Evolutionary conservation across 2,888 invertebrate genomes (phyloP), one percentile per base, ranked within the genome.

Genomic region (Apotomis betuletana): DNA sequence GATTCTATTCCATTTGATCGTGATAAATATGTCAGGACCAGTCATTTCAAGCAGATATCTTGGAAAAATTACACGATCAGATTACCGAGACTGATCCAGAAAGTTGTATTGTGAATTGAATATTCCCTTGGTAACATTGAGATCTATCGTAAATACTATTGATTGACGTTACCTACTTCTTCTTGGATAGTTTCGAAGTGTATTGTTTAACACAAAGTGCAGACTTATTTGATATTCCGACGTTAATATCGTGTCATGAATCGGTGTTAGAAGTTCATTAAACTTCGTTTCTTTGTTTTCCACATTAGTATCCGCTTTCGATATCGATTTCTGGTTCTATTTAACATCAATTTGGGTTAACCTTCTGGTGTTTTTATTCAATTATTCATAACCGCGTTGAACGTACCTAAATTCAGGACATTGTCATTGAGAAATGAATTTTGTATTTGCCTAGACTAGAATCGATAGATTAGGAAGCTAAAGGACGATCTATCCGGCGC

Each of bases 231-330:
- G 27, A 52, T 51, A 59, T 44, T 55, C 64, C 44, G 54, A 64
- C 57, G 44, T 41, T 57, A 65, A 74, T 75, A 67, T 61, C 55
- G 72, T 70, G 67, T 74, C 69, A 68, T 61, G 60, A 74, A 75
- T 68, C 64, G 10, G 68, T 70, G 74, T 63, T 75, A 74, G 70
- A 73, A 74, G 82, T 80, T 80, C 81, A 75, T 75, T 80, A 77
- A 77, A 80, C 82, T 74, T 65, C 55, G 63, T 67, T 64, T 71
- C 73, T 69, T 77, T 76, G 60, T 75, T 70, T 64, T 58, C 63
- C 15, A 46, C 61, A 59, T 74, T 73, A 67, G 69, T 54, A 59
- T 55, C 49, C 36, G 13, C 46, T 58, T 67, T 27, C 38, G 13
- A 41, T 67, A 71, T 62, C 61, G 63, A 59, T 63, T 59, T 54